Evolutionary conservation across 2,888 invertebrate species (phyloP), one percentile per base, ranked within the genome.

Genomic region (Dolomedes plantarius): DNA sequence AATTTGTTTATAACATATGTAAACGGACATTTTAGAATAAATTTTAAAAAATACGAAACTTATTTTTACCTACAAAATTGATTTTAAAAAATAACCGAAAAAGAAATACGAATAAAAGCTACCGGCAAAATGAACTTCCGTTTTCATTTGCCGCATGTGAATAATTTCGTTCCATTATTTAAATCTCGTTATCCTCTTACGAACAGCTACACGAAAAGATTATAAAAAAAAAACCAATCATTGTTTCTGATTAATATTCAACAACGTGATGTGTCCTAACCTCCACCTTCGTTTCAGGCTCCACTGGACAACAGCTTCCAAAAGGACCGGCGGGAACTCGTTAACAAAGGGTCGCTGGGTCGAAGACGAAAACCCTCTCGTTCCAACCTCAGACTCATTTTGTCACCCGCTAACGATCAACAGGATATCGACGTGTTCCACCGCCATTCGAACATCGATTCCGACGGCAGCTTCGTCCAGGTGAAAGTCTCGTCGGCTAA

Each of bases 271-370:
- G 23, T 23, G 1, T 56, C 16, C 56, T 56, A 19, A 23, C 23
- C 23, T n/a, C 41, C 16, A 46, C 41, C 29, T 65, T 32, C 19
- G 62, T 77, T 74, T 16, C 39, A 86, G 85, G 76, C 86, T 56
- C 75, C 78, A 23, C 50, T 87, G 74, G 82, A 87, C 65, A 79
- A 36, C 74, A 87, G 78, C 41, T 81, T 82, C 65, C 87, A 87
- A 56, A 87, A 87, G 56, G 82, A 87, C 13, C 68, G 67, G 56
- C 56, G 72, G 13, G 87, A 82, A 50, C 78, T 87, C 11, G 81
- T 81, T 29, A 79, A 78, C 39, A 81, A 82, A 69, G 87, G 87
- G n/a, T 82, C 81, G 13, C 67, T 87, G 28, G 82, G 87, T 36
- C 71, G 72, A 7, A 65, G 87, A 19, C 31, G 87, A 3, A 77